phyloP scores from a whole-genome alignment of 2,888 invertebrate species.

The Yponomeuta malinellus region DNA sequence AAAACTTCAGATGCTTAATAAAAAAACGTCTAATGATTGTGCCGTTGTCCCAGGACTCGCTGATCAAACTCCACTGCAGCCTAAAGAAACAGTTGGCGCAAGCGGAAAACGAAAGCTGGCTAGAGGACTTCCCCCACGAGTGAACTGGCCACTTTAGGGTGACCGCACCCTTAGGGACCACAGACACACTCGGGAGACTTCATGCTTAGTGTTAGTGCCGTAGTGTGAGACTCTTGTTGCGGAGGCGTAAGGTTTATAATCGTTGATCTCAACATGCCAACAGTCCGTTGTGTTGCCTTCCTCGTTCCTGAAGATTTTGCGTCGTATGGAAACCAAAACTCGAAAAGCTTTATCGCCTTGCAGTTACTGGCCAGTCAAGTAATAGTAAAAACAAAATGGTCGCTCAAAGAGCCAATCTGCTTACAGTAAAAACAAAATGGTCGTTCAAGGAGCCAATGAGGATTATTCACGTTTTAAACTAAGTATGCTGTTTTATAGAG shows the following conservation, averaged over 20 bases:
- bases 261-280: slow-evolving; percentile 49
- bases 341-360: not conserved
- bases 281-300: slow-evolving; percentile 19
- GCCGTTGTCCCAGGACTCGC: slow-evolving; percentile 73
- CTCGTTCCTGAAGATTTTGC: slow-evolving; percentile 9
- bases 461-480: too few relatives aligned
- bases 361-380: too few relatives aligned
- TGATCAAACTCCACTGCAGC: slow-evolving; percentile 79
- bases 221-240: slow-evolving; percentile 1
- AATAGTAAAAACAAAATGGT: too few relatives aligned
- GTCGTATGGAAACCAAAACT: not conserved
- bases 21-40: not conserved
- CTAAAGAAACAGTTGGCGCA: slow-evolving; percentile 79
- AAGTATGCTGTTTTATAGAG: too few relatives aligned
- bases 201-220: slow-evolving; percentile 1
- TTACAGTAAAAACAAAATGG: too few relatives aligned
- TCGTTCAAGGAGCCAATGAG: too few relatives aligned
- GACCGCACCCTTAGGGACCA: slow-evolving; percentile 21
- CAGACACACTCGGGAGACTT: not conserved
- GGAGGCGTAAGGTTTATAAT: slow-evolving; percentile 5
- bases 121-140: slow-evolving; percentile 62
- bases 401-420: too few relatives aligned
- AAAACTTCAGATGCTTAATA: too few relatives aligned
- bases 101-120: slow-evolving; percentile 72
- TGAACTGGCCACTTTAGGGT: slow-evolving; percentile 33